Evolutionary conservation across 2,888 invertebrate species (phyloP).

Genomic region (Himalopsyche tibetana): DNA sequence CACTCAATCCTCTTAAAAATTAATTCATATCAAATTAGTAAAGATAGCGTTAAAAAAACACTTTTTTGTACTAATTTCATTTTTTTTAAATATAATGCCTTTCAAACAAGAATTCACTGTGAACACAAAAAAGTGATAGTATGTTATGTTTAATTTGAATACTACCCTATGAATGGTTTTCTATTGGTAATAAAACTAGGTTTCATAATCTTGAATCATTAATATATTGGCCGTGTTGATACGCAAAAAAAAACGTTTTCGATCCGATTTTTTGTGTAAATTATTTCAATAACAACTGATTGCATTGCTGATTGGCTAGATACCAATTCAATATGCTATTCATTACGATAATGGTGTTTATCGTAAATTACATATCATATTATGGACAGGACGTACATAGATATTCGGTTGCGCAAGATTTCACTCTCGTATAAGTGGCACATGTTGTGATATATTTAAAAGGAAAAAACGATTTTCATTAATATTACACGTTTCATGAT

Average conservation of each 20-base stretch:
- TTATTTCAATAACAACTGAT: background rate
- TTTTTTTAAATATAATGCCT: no score
- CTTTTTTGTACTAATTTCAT: no score
- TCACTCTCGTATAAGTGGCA: background rate
- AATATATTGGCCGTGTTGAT: background rate
- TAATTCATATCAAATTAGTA: no score
- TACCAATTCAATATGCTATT: constrained; percentile 12
- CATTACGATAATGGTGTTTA: constrained; percentile 37
- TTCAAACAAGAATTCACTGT: no score
- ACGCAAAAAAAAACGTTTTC: background rate
- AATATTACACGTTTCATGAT: background rate
- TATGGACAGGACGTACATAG: background rate
- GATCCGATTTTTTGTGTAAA: constrained; percentile 8
- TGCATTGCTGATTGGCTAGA: background rate
- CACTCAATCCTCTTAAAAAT: no score
- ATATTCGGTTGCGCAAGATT: background rate
- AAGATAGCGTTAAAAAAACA: no score
- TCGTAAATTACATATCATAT: background rate
- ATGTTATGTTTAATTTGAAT: no score
- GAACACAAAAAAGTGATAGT: no score
- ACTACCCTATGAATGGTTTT: no score
- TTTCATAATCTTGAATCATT: no score
- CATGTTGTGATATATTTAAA: background rate
- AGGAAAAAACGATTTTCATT: background rate
- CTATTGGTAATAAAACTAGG: no score